Evolutionary conservation across 2,797 vertebrate genomes (phyloP).

Genomic region (Pangasius mekongensis): DNA sequence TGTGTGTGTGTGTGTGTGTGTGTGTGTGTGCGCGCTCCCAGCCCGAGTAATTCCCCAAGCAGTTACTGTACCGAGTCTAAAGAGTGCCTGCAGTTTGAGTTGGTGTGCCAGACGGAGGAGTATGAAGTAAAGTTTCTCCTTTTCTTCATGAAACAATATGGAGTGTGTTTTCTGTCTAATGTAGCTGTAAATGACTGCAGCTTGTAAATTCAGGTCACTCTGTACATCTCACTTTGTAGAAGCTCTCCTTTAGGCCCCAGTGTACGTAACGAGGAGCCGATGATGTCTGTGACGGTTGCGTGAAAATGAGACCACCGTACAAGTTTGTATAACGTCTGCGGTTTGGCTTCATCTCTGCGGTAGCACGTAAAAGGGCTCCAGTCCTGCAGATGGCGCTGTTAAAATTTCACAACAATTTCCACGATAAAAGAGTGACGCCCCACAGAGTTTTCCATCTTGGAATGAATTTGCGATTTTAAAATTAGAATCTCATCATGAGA

Average conservation of each 20-base stretch:
- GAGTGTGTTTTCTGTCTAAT: background rate
- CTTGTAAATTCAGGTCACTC: background rate
- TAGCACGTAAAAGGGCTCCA: background rate
- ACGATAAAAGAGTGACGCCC: background rate
- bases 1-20: slow-evolving; percentile 21
- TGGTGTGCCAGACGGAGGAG: slow-evolving; percentile 76
- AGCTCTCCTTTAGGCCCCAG: background rate
- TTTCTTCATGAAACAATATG: background rate
- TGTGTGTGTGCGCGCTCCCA: slow-evolving; percentile 45
- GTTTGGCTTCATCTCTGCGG: background rate
- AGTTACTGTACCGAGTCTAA: slow-evolving; percentile 77
- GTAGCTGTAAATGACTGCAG: background rate
- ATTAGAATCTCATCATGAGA: background rate
- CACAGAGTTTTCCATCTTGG: background rate
- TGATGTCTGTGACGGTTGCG: background rate
- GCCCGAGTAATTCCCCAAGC: slow-evolving; percentile 70
- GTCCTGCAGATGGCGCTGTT: background rate
- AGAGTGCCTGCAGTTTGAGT: slow-evolving; percentile 76
- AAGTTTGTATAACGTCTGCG: background rate
- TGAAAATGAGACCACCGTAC: no score
- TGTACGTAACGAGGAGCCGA: background rate
- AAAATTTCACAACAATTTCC: background rate
- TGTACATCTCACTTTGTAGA: background rate
- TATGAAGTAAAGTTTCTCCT: slow-evolving; percentile 70
- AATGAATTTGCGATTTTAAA: background rate